Percentiles rank a stretch among this genome's conserved stretches.
Evolutionary conservation across 2,888 invertebrate genomes (phyloP).

Genomic region (Chymomyza amoena): DNA sequence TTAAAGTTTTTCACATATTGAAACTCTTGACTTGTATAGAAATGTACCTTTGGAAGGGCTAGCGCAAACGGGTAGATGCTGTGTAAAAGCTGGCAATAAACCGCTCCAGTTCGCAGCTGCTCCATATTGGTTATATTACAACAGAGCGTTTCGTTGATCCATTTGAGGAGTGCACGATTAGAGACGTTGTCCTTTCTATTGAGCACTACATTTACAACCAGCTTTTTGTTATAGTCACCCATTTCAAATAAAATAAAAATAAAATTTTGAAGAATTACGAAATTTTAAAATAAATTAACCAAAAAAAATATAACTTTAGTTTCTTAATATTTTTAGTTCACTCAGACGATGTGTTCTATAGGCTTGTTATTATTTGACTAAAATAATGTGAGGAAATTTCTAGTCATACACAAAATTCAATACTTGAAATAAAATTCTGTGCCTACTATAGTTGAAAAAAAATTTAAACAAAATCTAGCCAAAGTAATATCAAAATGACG

Average conservation of each 20-base stretch:
- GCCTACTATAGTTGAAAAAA: too few relatives aligned
- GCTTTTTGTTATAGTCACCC: not conserved
- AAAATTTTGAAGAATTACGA: too few relatives aligned
- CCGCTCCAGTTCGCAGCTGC: not conserved
- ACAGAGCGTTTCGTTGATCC: not conserved
- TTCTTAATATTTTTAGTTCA: too few relatives aligned
- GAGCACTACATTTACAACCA: not conserved
- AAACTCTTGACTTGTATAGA: not conserved
- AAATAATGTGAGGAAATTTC: too few relatives aligned
- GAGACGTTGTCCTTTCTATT: not conserved
- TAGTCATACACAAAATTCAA: too few relatives aligned
- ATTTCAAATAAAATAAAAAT: not conserved
- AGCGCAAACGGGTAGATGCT: not conserved
- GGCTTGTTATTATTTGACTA: too few relatives aligned
- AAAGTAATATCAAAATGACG: too few relatives aligned
- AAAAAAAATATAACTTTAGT: too few relatives aligned
- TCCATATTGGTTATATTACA: not conserved
- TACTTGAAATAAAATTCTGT: too few relatives aligned
- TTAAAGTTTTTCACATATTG: not conserved
- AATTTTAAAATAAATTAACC: too few relatives aligned
- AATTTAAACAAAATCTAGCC: too few relatives aligned
- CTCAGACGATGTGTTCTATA: too few relatives aligned
- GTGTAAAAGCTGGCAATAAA: constrained; percentile 3
- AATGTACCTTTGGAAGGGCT: not conserved
- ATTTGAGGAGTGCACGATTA: not conserved